Conservation (phyloP, 2,113 vertebrate species). For the Sorex fumeus region DNA sequence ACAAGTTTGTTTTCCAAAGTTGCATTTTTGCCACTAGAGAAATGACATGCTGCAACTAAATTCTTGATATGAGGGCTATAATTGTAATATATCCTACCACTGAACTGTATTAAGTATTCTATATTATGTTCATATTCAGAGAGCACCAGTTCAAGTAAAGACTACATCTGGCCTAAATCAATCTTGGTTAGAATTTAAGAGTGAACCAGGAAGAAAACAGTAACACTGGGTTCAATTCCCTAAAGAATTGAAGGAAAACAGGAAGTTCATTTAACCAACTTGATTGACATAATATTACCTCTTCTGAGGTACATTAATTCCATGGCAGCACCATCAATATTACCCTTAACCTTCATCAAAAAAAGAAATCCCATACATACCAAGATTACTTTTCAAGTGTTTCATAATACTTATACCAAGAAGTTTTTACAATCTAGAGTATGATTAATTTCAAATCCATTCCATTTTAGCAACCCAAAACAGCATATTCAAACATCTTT, state of each 20-base stretch:
- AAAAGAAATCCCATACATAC: too few species aligned
- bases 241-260: conserved; percentile 6
- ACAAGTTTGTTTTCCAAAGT: conserved; percentile 40
- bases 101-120: conserved; percentile 38
- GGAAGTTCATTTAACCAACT: background rate
- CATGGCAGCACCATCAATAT: too few species aligned
- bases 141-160: conserved; percentile 46
- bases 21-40: conserved; percentile 38
- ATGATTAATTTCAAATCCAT: background rate
- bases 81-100: conserved; percentile 40
- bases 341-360: too few species aligned
- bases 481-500: background rate
- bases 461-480: background rate
- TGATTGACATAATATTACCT: too few species aligned
- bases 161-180: conserved; percentile 34
- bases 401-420: background rate
- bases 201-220: background rate
- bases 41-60: conserved; percentile 53
- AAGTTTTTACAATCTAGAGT: background rate
- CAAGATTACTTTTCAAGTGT: background rate
- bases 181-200: conserved; percentile 23
- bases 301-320: too few species aligned
- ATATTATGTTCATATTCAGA: conserved; percentile 50
- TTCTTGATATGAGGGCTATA: conserved; percentile 53
- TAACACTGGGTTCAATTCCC: background rate